These are phyloP conservation scores for Anaspis maculata DNA, from an alignment of 2,888 invertebrate species.

Conservation along the genomic window DNA sequence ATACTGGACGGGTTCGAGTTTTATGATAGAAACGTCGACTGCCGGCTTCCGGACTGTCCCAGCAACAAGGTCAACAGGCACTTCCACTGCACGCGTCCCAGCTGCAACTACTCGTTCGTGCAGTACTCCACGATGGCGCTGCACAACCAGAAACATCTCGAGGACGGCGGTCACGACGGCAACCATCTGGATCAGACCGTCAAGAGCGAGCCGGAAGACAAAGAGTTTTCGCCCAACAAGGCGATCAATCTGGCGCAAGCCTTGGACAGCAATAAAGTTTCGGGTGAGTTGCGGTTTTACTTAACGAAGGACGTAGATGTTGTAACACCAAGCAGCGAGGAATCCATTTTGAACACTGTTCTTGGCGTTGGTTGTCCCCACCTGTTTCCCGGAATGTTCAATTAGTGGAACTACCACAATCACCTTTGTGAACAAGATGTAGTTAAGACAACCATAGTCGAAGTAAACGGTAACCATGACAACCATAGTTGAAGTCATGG, in stretches of 20 bases:
- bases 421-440: too few relatives aligned
- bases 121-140: slow-evolving; percentile 65
- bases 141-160: slow-evolving; percentile 60
- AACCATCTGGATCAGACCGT: too few relatives aligned
- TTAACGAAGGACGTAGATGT: not conserved
- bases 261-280: slow-evolving; percentile 34
- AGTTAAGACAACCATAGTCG: too few relatives aligned
- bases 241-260: slow-evolving; percentile 37
- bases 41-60: slow-evolving; percentile 56
- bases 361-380: too few relatives aligned
- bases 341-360: too few relatives aligned
- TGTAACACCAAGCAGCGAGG: too few relatives aligned
- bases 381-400: too few relatives aligned
- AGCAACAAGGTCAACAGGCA: slow-evolving; percentile 65
- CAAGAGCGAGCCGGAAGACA: slow-evolving; percentile 29
- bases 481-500: too few relatives aligned
- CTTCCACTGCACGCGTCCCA: slow-evolving; percentile 65
- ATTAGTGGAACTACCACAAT: too few relatives aligned
- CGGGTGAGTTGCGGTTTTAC: slow-evolving; percentile 29
- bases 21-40: slow-evolving; percentile 67
- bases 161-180: slow-evolving; percentile 27
- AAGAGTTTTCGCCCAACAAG: slow-evolving; percentile 19
- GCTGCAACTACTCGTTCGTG: slow-evolving; percentile 65
- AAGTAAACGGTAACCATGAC: too few relatives aligned
- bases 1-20: slow-evolving; percentile 81